phyloP scores from a whole-genome alignment of 2,797 vertebrate species.

The Limnodromus scolopaceus region DNA sequence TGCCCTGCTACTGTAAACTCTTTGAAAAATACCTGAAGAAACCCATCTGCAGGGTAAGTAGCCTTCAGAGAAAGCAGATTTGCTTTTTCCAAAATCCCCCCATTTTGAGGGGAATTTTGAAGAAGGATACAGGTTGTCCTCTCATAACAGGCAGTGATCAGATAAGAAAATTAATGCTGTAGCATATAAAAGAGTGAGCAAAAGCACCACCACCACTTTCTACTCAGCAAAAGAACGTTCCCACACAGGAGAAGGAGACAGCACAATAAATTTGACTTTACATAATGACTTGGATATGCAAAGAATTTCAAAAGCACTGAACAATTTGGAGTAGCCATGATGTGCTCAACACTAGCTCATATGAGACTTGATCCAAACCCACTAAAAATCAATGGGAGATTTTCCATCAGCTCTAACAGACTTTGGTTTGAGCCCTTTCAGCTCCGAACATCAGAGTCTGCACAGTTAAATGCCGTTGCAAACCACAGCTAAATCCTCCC shows the following conservation, averaged over 20 bases:
- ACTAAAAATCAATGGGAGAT: constrained; percentile 4
- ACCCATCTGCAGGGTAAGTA: background rate
- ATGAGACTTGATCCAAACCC: background rate
- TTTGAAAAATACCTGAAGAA: background rate
- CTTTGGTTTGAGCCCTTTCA: background rate
- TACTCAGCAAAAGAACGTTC: background rate
- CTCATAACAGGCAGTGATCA: background rate
- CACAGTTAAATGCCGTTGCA: background rate
- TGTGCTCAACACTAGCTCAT: background rate
- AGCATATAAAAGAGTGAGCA: background rate
- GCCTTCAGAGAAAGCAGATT: background rate
- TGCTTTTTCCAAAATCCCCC: background rate
- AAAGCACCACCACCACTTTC: background rate
- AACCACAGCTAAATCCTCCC: constrained; percentile 13
- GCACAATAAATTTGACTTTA: background rate
- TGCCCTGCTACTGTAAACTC: background rate
- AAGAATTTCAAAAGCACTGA: constrained; percentile 31
- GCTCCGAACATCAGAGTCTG: background rate
- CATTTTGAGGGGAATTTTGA: background rate
- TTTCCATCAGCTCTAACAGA: background rate
- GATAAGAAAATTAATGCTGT: background rate
- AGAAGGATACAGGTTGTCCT: background rate
- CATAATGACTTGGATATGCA: constrained; percentile 5
- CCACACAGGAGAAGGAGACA: background rate
- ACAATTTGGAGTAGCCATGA: background rate